Evolutionary conservation across 2,888 invertebrate genomes (phyloP).

Genomic region (Perithous albicinctus): DNA sequence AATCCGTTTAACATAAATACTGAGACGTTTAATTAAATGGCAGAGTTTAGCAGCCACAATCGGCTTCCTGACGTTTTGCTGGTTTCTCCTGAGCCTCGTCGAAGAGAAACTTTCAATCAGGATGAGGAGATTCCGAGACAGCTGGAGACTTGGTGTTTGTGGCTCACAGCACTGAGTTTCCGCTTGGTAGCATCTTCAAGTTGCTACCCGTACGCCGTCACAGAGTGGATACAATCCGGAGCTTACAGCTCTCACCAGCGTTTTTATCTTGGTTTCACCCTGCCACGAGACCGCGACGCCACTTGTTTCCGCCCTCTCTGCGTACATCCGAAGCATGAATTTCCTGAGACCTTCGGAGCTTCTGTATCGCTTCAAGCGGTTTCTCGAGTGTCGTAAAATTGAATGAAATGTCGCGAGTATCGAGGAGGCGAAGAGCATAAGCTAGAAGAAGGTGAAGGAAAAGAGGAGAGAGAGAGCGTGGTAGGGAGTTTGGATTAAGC

Average conservation of each 20-base stretch:
- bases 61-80: constrained; percentile 14
- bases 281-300: neutral
- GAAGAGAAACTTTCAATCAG: constrained; percentile 13
- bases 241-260: neutral
- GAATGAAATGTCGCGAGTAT: constrained; percentile 62
- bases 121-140: neutral
- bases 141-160: neutral
- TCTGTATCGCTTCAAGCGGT: constrained; percentile 47
- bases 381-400: constrained; percentile 63
- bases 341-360: constrained; percentile 3
- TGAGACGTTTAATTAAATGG: constrained; percentile 76
- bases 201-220: neutral
- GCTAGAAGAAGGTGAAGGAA: constrained; percentile 9
- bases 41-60: constrained; percentile 27
- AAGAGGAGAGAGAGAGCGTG: constrained; percentile 15
- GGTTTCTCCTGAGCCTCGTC: neutral
- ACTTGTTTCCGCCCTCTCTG: constrained; percentile 41
- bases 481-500: constrained; percentile 56
- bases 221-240: constrained; percentile 13
- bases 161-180: neutral
- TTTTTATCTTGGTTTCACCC: constrained; percentile 3
- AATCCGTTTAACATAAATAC: constrained; percentile 80
- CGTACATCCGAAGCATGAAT: constrained; percentile 41
- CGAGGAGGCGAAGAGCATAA: constrained; percentile 29
- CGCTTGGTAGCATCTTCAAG: constrained; percentile 26